Evolutionary conservation across 2,888 invertebrate species (phyloP), one percentile per base, ranked within the genome.

Genomic region (Leucania comma): DNA sequence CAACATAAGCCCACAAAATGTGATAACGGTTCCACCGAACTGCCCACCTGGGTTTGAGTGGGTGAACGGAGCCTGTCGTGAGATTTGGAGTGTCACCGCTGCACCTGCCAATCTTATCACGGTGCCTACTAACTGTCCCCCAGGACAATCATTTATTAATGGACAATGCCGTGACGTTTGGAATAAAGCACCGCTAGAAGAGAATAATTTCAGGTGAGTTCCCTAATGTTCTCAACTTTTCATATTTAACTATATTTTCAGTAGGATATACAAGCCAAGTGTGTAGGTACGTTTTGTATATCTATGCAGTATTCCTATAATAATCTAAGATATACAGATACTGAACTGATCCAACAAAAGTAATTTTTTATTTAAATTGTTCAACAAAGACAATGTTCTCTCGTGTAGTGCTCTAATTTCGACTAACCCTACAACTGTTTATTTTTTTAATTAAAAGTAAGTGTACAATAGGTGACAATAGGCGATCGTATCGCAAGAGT

Each of bases 11-110:
- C 68, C 74, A 1, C 77, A 80, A 64, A 88, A 88, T 75, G 77
- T 88, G n/a, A 72, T 88, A 26, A 87, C 88, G 20, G 89, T 86
- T 22, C 89, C 89, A 17, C 64, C 82, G 2, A 86, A 87, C 35
- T 88, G 88, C 62, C 82, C 83, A 6, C 35, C 32, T 4, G 87
- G 87, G 6, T 85, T 85, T 32, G 61, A 54, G 22, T 85, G 66
- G 62, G 64, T 86, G 9, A 86, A 87, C 57, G 85, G 85, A 8
- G 63, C 51, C 57, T 81, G 81, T 46, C 80, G 80, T 22, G 82
- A 81, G 10, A 24, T 80, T 54, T 80, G 80, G 80, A 62, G 57
- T n/a, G 20, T 51, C 50, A 51, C 24, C 10, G 38, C 20, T 54
- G 60, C 51, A 9, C 81, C 76, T 24, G 54, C 61, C 9, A 87